Base-by-base conservation (phyloP, 2,797 vertebrate species). In the Gobio occitaniae region DNA sequence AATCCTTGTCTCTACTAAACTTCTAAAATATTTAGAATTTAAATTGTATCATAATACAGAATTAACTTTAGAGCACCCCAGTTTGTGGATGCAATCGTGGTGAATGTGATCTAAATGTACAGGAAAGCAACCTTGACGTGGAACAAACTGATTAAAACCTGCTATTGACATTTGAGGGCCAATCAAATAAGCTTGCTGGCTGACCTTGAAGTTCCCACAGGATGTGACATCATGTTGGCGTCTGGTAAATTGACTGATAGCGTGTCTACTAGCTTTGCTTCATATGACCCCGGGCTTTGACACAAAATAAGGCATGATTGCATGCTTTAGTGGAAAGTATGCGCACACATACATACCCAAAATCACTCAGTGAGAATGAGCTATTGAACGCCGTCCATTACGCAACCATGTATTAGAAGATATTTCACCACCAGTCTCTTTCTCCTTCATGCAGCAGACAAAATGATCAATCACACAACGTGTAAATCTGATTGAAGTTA, bases 221-320 rank as follows among this genome's bases (percentile, higher is more conserved):
- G 83, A 90, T 87, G 84, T 89, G 82, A 92, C 82, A 88, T 89
- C 86, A 88, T 83, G 78, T 47, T 84, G 78, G 90, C 50, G 9
- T 85, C 50, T 48, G 82, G 32, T 77, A 85, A 83, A 80, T 83
- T 32, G 54, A 84, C 29, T 52, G 54, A 38, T 52, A 69, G 61
- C 38, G 16, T 74, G 11, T 77, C 38, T 80, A 78, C 54, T 32
- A 41, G 81, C 82, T 74, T 54, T 21, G 80, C 52, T n/a, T 78
- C 50, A 91, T 59, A 89, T 90, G 91, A 68, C 80, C 66, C 78
- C 71, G 59, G 86, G 87, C 56, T 63, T 68, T 83, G 65, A 78
- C 86, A 61, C 80, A 69, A 84, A 86, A 87, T 77, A 69, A 86
- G 61, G 84, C 83, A 88, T 79, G 87, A 90, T 91, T 72, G 63